Evolutionary conservation across 1,140 invertebrate species (phyloP), one percentile per base, ranked within the genome.

Genomic region (Heterodera schachtii): DNA sequence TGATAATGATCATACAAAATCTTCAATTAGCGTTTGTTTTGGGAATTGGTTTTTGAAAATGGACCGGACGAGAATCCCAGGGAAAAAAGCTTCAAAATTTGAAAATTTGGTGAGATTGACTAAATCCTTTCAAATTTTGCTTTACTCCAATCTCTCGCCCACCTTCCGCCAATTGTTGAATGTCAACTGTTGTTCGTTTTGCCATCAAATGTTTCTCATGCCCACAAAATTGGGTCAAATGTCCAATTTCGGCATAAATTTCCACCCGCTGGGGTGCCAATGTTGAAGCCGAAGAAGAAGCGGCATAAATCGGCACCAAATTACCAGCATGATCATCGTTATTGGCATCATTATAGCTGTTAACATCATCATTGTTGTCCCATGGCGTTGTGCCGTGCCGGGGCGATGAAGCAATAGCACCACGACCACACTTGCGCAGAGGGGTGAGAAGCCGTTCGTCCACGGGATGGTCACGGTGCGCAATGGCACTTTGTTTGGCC

Each of bases 401-500:
- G 44, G 69, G 69, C 3, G 41, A 46, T 6, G 69, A 31, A 31
- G 31, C 31, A 31, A 1, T 1, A 31, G 31, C 31, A 31, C 0
- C 31, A 31, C 31, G 0, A 31, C 31, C 69, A 41, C 69, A 71
- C 6, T 71, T 71, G 69, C 11, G 41, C 41, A 71, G 31, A 0
- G 69, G n/a, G 31, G 1, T 41, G 11, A 71, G 69, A 21, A 71
- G 31, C 6, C 69, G 69, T 16, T 41, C 69, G 19, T 71, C 69
- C 9, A 71, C 21, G 9, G 69, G 69, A 41, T 71, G 69, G 69
- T 71, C 69, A 41, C 69, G 69, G 11, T 19, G 69, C 2, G 69
- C 69, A 46, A 71, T 11, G 31, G 69, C 69, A 71, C 69, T 71
- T n/a, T 71, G 69, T n/a, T 71, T 71, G 69, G 41, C 11, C 69